These are phyloP conservation scores for Tetramorium bicarinatum DNA, from an alignment of 2,888 invertebrate genomes.

Conservation along the genomic window DNA sequence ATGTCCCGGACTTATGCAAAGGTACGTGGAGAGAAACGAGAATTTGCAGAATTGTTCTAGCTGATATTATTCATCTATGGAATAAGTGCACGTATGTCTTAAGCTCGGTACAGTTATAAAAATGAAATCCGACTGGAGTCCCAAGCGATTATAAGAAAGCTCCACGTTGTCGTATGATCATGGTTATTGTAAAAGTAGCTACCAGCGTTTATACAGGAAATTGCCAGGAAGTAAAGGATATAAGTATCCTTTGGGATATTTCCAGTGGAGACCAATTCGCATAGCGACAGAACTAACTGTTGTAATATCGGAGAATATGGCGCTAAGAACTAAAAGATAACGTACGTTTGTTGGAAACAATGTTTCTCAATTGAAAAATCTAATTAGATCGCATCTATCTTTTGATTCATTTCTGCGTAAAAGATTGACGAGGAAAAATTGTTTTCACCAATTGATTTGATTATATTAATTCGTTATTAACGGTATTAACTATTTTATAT, in stretches of 20 bases:
- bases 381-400: neutral
- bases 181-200: conserved; percentile 32
- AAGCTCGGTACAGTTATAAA: conserved; percentile 1
- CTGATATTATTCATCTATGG: conserved; percentile 16
- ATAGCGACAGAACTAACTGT: conserved; percentile 15
- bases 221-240: conserved; percentile 22
- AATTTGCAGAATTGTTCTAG: conserved; percentile 3
- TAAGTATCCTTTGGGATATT: conserved; percentile 30
- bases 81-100: neutral
- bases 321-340: neutral
- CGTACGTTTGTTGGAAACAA: neutral
- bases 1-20: neutral
- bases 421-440: neutral
- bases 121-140: conserved; percentile 21
- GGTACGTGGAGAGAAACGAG: neutral
- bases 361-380: neutral
- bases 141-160: conserved; percentile 34
- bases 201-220: conserved; percentile 31
- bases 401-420: neutral
- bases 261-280: conserved; percentile 7
- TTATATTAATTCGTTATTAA: neutral
- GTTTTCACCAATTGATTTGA: neutral
- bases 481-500: neutral
- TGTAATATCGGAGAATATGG: neutral
- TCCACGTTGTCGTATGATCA: conserved; percentile 9